These are phyloP conservation scores for Achroia grisella DNA, from an alignment of 1,140 invertebrate species.

Conservation along the genomic window DNA sequence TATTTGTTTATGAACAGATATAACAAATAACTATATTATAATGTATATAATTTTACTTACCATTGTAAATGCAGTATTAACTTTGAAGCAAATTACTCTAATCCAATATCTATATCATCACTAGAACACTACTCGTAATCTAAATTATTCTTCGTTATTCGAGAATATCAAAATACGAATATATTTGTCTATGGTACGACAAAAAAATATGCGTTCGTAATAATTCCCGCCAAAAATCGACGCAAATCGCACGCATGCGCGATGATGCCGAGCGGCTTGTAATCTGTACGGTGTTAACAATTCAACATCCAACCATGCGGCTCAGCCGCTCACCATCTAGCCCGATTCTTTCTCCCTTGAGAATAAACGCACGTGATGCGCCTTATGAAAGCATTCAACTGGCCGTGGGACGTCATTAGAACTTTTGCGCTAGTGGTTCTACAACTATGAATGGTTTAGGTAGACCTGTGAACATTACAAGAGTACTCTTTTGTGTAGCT, in stretches of 20 bases:
- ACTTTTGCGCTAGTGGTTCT: neutral
- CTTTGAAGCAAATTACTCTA: no score
- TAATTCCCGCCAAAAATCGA: slow-evolving; percentile 32
- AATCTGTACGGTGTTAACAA: slow-evolving; percentile 27
- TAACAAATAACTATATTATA: no score
- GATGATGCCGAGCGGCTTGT: slow-evolving; percentile 35
- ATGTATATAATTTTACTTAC: no score
- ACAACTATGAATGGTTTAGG: neutral
- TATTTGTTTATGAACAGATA: no score
- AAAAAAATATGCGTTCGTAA: neutral
- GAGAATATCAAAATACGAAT: no score
- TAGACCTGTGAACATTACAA: neutral
- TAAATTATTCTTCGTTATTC: no score
- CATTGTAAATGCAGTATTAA: no score
- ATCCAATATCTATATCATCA: no score
- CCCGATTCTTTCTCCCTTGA: slow-evolving; percentile 46
- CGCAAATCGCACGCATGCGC: slow-evolving; percentile 33
- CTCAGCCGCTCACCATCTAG: slow-evolving; percentile 32
- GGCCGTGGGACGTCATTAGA: slow-evolving; percentile 24
- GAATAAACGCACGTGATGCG: slow-evolving; percentile 50
- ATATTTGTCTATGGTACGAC: no score
- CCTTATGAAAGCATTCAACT: slow-evolving; percentile 58
- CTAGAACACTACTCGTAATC: no score
- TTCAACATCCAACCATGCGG: no score
- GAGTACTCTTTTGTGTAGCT: neutral